These are phyloP conservation scores for Anoplius nigerrimus DNA, from an alignment of 2,888 invertebrate species.

Conservation along the genomic window DNA sequence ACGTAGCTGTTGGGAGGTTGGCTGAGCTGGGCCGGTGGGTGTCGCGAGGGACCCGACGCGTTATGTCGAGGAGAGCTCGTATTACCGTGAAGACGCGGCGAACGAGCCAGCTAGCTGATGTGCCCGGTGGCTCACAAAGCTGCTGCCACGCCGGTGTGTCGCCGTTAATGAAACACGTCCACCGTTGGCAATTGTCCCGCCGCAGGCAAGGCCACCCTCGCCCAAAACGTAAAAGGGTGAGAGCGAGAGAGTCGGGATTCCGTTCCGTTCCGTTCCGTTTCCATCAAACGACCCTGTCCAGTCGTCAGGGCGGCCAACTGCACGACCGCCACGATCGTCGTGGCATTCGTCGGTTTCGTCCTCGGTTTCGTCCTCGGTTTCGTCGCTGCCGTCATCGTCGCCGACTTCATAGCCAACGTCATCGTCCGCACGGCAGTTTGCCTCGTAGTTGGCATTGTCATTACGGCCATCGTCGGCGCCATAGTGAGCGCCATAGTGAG, in stretches of 20 bases:
- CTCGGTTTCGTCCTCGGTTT: too few relatives aligned
- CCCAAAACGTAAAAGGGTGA: constrained; percentile 40
- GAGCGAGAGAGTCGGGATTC: constrained; percentile 25
- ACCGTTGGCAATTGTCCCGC: constrained; percentile 66
- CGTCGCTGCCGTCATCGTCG: too few relatives aligned
- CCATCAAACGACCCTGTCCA: constrained; percentile 45
- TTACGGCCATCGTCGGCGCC: too few relatives aligned
- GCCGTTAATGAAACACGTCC: constrained; percentile 68
- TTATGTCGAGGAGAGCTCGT: constrained; percentile 27
- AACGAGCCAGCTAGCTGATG: constrained; percentile 24
- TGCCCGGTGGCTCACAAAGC: constrained; percentile 28
- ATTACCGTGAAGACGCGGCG: constrained; percentile 32
- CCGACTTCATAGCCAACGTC: too few relatives aligned
- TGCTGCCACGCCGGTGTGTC: constrained; percentile 53
- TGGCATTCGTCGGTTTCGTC: too few relatives aligned
- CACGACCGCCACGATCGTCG: too few relatives aligned
- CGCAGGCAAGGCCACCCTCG: constrained; percentile 49
- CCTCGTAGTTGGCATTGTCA: too few relatives aligned
- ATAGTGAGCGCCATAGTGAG: too few relatives aligned
- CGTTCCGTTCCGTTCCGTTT: constrained; percentile 41
- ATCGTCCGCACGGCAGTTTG: too few relatives aligned
- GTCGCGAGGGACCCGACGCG: too few relatives aligned
- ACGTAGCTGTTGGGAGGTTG: too few relatives aligned
- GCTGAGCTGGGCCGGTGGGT: too few relatives aligned
- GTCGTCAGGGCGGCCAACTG: constrained; percentile 17